phyloP scores from a whole-genome alignment of 2,797 vertebrate species.

The Zenarchopterus dispar region DNA sequence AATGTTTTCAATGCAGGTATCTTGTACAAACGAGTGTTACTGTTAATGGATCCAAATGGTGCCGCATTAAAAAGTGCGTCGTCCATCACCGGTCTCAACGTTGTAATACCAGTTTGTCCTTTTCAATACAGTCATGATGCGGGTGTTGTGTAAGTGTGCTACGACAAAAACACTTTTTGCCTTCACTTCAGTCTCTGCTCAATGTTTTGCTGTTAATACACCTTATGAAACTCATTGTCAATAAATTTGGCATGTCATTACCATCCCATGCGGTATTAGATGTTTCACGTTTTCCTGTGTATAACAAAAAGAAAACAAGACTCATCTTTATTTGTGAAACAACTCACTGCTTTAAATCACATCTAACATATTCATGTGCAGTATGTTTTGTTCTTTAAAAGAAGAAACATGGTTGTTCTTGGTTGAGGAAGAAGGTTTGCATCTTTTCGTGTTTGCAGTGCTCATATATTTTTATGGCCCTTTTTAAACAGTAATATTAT shows the following conservation, averaged over 20 bases:
- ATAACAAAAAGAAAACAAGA: constrained; percentile 52
- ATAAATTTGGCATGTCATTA: constrained; percentile 63
- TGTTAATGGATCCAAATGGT: constrained; percentile 67
- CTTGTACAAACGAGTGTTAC: constrained; percentile 58
- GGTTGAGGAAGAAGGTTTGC: background rate
- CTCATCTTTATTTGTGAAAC: constrained; percentile 23
- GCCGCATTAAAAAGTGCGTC: constrained; percentile 74
- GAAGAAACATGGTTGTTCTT: constrained; percentile 30
- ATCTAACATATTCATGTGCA: constrained; percentile 32
- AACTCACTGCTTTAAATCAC: constrained; percentile 31
- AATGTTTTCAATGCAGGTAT: constrained; percentile 70
- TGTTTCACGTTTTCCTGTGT: constrained; percentile 64
- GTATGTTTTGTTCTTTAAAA: constrained; percentile 24
- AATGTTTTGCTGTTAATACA: constrained; percentile 58
- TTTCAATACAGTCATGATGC: constrained; percentile 47
- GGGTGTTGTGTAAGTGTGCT: constrained; percentile 58
- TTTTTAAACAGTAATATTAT: constrained; percentile 51
- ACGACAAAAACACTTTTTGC: constrained; percentile 46
- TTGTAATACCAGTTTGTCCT: constrained; percentile 52
- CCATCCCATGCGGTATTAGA: constrained; percentile 49
- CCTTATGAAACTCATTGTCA: constrained; percentile 46
- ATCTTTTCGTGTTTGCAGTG: no score
- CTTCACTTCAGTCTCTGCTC: constrained; percentile 55
- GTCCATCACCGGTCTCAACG: constrained; percentile 59
- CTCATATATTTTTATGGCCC: constrained; percentile 37